Evolutionary conservation across 30 jellyfish, hydroid and myxozoan genomes (phyloP), one percentile per base, ranked within the genome.

Genomic region (Aurelia coerulea): DNA sequence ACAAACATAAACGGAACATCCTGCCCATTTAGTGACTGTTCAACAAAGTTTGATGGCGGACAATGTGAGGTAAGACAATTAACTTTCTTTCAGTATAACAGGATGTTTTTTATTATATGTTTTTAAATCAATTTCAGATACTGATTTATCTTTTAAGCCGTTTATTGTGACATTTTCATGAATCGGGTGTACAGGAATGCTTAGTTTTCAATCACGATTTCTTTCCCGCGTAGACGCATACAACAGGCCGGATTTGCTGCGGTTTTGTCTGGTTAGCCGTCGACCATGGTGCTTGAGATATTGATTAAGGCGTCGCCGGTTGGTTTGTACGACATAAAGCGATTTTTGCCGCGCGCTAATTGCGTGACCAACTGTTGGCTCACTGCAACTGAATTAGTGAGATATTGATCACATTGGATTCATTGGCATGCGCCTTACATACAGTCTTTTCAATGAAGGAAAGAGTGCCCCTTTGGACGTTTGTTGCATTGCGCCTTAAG

Each of bases 11-110:
- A 90, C 62, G 91, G 77, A 16, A 80, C 98, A 62, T 59, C 85
- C 74, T 92, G 98, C 53, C 97, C 97, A 5, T 82, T 77, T 81
- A 74, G 81, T 37, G 97, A 92, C 80, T 92, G 98, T 68, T 84
- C 94, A 53, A 79, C 68, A 51, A 65, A 50, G 53, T 92, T 92
- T 73, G 95, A 86, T 81, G 98, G 97, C 31, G 97, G 97, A 82
- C 89, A 89, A 68, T 90, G 97, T 62, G 58, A 56, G 91, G 97
- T 90, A 68, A 76, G 94, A 46, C 78, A n/a, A 42, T 58, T 50
- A 34, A n/a, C 63, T 52, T 39, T 37, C 66, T 51, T 60, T 33
- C 11, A 32, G 16, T 59, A 63, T n/a, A 73, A 63, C 86, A 73
- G 84, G 86, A 84, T 63, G 83, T 82, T 82, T 56, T 46, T 50